Evolutionary conservation across 2,113 vertebrate species (phyloP), one percentile per base, ranked within the genome.

Genomic region (Piliocolobus tephrosceles): DNA sequence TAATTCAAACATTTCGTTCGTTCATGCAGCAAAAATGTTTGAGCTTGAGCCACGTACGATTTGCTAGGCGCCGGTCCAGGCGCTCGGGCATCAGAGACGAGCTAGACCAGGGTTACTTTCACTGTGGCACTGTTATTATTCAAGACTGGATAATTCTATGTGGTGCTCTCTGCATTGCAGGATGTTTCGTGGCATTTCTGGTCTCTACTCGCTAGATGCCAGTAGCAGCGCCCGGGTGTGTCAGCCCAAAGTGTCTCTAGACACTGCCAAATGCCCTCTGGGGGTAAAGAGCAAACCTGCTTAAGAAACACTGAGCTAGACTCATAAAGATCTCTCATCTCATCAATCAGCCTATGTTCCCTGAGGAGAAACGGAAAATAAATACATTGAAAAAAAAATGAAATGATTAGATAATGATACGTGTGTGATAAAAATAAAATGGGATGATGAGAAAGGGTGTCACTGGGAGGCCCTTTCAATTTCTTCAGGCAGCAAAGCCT

Each of bases 1-100:
- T 81, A 91, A 86, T 78, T 82, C 84, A 68, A 92, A 93, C 93
- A 64, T 97, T 96, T 95, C 52, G 73, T 73, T 96, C 1, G 3
- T 92, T 96, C 82, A 82, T 75, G 64, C 86, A 18, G 18, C 86
- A 95, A 91, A 95, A 92, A 91, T 52, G 79, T 70, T 89, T 79
- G 52, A 16, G 35, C 40, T 58, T 40, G 55, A 45, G 58, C 66
- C 12, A 52, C 3, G 0, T 43, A 25, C 17, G 47, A 40, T 83
- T 81, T 80, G 70, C 64, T 30, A 78, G 92, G 79, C 0, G 5
- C 58, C 10, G 16, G 18, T 70, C 45, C 52, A 55, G 90, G 64
- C 30, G 6, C 32, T 20, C 57, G 47, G 72, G 55, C 38, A 52
- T 66, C 45, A 16, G 78, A 79, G 43, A 79, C 23, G 61, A 57